Evolutionary conservation across 2,113 vertebrate species (phyloP).

Genomic region (Phyllostomus hastatus): DNA sequence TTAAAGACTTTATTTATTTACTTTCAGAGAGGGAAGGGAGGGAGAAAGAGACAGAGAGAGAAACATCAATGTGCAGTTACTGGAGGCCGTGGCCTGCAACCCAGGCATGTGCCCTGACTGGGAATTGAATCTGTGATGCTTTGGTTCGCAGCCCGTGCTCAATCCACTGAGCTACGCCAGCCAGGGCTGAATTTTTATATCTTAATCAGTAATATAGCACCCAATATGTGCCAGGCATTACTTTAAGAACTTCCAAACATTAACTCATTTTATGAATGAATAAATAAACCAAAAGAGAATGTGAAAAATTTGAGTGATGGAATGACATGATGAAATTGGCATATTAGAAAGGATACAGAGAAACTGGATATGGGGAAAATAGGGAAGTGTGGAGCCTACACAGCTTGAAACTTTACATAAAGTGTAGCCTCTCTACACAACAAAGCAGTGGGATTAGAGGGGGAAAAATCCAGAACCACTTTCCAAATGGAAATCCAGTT

Average conservation of each 20-base stretch:
- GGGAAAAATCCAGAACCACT: neutral
- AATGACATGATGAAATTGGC: neutral
- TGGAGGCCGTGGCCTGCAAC: too few species aligned
- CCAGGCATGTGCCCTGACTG: too few species aligned
- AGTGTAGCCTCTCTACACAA: neutral
- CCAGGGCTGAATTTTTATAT: neutral
- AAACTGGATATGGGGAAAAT: neutral
- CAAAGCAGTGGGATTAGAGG: neutral
- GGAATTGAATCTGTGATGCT: too few species aligned
- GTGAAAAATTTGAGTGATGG: neutral
- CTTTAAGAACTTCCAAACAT: neutral
- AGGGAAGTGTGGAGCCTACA: neutral
- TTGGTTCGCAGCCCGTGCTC: too few species aligned
- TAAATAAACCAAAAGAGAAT: neutral
- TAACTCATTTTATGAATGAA: neutral
- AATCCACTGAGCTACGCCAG: too few species aligned
- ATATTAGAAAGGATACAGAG: neutral
- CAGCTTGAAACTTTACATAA: neutral
- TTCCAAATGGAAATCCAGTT: neutral
- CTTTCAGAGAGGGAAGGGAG: too few species aligned
- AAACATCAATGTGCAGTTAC: too few species aligned
- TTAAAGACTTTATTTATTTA: too few species aligned
- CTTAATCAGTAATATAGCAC: neutral
- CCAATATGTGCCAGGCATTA: neutral
- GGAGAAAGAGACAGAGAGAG: too few species aligned